Conservation (phyloP, 2,888 invertebrate species). For the Sisyra terminalis region DNA sequence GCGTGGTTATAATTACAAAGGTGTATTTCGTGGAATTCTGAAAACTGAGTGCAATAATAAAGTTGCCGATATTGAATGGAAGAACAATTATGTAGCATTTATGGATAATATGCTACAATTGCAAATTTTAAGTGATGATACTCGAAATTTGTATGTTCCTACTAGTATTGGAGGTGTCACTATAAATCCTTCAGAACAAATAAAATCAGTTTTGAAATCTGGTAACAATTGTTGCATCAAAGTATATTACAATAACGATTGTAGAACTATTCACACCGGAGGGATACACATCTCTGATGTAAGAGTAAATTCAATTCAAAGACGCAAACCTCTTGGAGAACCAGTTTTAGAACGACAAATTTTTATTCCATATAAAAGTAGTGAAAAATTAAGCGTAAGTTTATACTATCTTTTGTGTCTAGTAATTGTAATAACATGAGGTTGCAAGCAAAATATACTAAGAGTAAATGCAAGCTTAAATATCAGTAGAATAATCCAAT, state of each 20-base stretch:
- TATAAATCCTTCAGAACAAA: slow-evolving; percentile 28
- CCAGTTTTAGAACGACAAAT: slow-evolving; percentile 62
- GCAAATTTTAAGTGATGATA: slow-evolving; percentile 47
- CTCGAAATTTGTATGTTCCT: slow-evolving; percentile 55
- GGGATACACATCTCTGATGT: slow-evolving; percentile 65
- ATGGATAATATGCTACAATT: slow-evolving; percentile 83
- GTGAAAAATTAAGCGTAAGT: slow-evolving; percentile 13
- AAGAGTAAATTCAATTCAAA: slow-evolving; percentile 56
- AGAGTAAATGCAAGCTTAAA: too few relatives aligned
- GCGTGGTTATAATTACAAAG: slow-evolving; percentile 41
- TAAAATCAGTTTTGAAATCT: not conserved
- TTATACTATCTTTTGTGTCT: not conserved
- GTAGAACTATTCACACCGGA: slow-evolving; percentile 36
- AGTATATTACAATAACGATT: slow-evolving; percentile 27
- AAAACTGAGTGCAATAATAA: slow-evolving; percentile 19
- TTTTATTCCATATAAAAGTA: slow-evolving; percentile 44
- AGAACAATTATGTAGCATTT: slow-evolving; percentile 66
- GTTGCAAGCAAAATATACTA: too few relatives aligned
- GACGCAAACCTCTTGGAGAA: slow-evolving; percentile 46
- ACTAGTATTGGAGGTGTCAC: slow-evolving; percentile 35
- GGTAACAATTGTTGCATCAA: slow-evolving; percentile 13
- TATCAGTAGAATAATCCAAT: too few relatives aligned
- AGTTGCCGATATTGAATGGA: slow-evolving; percentile 17
- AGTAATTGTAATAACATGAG: slow-evolving; percentile 2
- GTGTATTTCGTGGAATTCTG: slow-evolving; percentile 20